Percentiles rank a stretch among this genome's conserved stretches.
phyloP scores from a whole-genome alignment of 2,113 vertebrate genomes.

The Scomber colias region DNA sequence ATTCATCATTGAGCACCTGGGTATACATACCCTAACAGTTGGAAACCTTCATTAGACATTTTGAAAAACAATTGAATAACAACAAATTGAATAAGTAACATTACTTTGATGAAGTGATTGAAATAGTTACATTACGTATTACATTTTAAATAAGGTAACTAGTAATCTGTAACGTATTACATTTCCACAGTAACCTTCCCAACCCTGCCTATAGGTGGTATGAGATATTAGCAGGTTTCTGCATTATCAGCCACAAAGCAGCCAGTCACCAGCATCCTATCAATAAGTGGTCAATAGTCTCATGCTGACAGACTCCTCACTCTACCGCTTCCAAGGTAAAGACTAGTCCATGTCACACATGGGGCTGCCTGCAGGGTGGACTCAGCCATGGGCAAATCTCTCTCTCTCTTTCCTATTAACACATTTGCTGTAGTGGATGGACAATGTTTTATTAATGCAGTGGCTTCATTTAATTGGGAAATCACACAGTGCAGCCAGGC shows the following conservation, averaged over 20 bases:
- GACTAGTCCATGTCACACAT: conserved; percentile 30
- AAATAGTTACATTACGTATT: no score
- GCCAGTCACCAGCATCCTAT: conserved; percentile 11
- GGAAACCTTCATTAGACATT: no score
- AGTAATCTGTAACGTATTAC: no score
- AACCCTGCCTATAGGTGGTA: background rate
- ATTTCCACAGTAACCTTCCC: no score
- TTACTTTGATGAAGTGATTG: no score
- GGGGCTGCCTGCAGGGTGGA: conserved; percentile 42
- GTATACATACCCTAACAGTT: no score
- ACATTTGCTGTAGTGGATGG: conserved; percentile 69
- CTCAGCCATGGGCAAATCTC: conserved; percentile 31
- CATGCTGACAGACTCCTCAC: conserved; percentile 14
- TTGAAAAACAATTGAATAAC: no score
- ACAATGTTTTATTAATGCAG: conserved; percentile 74
- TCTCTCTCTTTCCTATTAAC: conserved; percentile 43
- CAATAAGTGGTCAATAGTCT: conserved; percentile 33
- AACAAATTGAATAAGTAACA: no score
- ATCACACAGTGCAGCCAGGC: conserved; percentile 63
- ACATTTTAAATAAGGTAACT: no score
- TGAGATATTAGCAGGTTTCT: conserved; percentile 30
- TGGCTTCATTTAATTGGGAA: conserved; percentile 74
- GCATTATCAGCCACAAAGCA: conserved; percentile 15
- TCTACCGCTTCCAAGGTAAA: conserved; percentile 22
- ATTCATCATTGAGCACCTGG: no score